These are phyloP conservation scores for Tupaia chinensis DNA, from an alignment of 2,113 vertebrate species.

Conservation along the genomic window DNA sequence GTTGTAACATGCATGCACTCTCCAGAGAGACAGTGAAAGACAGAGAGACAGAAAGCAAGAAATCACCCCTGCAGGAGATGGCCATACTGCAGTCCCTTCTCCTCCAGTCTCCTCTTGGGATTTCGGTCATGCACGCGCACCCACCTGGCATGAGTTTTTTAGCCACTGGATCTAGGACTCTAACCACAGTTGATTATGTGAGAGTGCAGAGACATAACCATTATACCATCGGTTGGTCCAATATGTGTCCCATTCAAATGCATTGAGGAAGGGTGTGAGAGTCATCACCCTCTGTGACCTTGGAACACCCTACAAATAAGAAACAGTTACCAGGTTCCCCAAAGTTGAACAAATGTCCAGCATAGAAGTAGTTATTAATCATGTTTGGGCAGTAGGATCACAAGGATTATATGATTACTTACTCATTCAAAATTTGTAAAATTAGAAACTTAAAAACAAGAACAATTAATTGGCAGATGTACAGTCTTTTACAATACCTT, in stretches of 20 bases:
- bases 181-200: too few species aligned
- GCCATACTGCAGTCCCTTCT: too few species aligned
- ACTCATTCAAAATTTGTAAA: conserved; percentile 70
- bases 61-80: too few species aligned
- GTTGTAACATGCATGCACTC: too few species aligned
- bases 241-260: not conserved
- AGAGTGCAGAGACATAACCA: too few species aligned
- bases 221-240: too few species aligned
- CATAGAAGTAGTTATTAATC: not conserved
- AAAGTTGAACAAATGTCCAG: not conserved
- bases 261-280: accelerated
- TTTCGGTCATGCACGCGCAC: too few species aligned
- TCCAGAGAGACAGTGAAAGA: too few species aligned
- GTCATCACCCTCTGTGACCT: not conserved
- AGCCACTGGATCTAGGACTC: too few species aligned
- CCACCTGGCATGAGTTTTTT: too few species aligned
- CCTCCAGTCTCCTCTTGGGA: too few species aligned
- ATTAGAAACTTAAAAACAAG: not conserved
- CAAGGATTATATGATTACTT: not conserved
- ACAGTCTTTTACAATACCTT: not conserved
- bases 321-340: not conserved
- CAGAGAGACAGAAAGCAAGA: too few species aligned
- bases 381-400: not conserved
- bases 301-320: not conserved
- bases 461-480: not conserved